A percentile compares a stretch with the other conserved stretches of the same genome.
Evolutionary conservation across 2,113 vertebrate genomes (phyloP).

Genomic region (Strix aluco): DNA sequence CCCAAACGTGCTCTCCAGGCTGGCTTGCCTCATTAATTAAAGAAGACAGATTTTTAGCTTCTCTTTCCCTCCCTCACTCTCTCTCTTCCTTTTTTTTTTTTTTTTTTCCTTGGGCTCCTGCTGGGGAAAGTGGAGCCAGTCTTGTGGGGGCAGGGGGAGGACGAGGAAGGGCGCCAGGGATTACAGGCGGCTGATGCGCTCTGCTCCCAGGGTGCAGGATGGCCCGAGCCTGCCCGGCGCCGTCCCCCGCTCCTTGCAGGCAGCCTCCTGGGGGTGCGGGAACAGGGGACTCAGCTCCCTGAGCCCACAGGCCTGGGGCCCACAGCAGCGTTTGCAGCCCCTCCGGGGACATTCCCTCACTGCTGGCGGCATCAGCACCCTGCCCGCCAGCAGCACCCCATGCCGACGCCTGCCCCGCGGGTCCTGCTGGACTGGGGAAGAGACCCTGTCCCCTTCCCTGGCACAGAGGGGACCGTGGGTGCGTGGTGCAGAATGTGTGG

Average conservation of each 20-base stretch:
- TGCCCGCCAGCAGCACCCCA: neutral
- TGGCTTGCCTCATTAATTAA: conserved; percentile 65
- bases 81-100: neutral
- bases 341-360: accelerated
- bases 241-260: neutral
- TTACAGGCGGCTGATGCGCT: neutral
- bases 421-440: neutral
- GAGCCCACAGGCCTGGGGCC: neutral
- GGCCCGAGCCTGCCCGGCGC: accelerated
- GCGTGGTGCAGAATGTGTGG: accelerated
- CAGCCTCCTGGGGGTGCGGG: accelerated
- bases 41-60: conserved; percentile 68
- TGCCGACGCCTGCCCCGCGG: accelerated
- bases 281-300: neutral
- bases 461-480: accelerated
- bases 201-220: neutral
- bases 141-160: neutral
- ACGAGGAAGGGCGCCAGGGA: neutral
- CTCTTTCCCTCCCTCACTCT: neutral
- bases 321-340: neutral
- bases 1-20: conserved; percentile 62
- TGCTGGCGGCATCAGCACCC: accelerated
- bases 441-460: neutral
- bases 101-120: neutral
- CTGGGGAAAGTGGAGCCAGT: conserved; percentile 15